Conservation (phyloP, 2,113 vertebrate species). For the Perognathus longimembris region DNA sequence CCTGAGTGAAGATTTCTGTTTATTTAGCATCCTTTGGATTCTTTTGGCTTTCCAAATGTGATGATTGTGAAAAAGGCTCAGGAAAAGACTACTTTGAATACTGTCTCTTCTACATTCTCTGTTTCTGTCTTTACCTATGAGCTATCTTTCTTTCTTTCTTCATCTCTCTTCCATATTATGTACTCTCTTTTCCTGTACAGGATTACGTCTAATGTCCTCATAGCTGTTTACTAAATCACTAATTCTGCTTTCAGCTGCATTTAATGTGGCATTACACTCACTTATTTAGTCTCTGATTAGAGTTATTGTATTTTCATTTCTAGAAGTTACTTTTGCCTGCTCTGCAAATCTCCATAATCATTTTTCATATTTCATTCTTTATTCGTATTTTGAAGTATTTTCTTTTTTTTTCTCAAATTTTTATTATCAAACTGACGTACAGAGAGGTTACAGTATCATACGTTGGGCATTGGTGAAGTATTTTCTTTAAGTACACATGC, state of each 20-base stretch:
- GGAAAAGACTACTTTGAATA: not conserved
- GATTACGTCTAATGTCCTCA: slow-evolving; percentile 25
- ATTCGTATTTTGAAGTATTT: slow-evolving; percentile 20
- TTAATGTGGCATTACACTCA: slow-evolving; percentile 11
- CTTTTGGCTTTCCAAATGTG: slow-evolving; percentile 50
- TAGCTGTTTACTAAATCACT: not conserved
- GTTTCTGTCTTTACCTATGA: not conserved
- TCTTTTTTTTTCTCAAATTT: no score
- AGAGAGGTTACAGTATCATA: no score
- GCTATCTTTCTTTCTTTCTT: not conserved
- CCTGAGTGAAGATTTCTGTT: not conserved
- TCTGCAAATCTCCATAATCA: slow-evolving; percentile 11
- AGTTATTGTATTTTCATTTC: slow-evolving; percentile 42
- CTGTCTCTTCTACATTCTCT: not conserved
- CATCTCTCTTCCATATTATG: slow-evolving; percentile 12
- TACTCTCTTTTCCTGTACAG: not conserved
- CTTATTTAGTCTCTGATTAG: slow-evolving; percentile 25
- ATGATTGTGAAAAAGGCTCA: not conserved
- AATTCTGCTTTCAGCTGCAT: slow-evolving; percentile 21
- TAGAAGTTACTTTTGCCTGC: slow-evolving; percentile 42
- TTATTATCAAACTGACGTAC: no score
- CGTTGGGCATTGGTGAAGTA: no score
- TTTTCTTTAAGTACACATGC: slow-evolving; percentile 11
- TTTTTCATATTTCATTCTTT: slow-evolving; percentile 32
- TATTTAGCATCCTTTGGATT: not conserved